A percentile compares a stretch with the other conserved stretches of the same genome.
These are phyloP conservation scores for Panulirus ornatus DNA, from an alignment of 1,140 invertebrate genomes.

Conservation along the genomic window DNA sequence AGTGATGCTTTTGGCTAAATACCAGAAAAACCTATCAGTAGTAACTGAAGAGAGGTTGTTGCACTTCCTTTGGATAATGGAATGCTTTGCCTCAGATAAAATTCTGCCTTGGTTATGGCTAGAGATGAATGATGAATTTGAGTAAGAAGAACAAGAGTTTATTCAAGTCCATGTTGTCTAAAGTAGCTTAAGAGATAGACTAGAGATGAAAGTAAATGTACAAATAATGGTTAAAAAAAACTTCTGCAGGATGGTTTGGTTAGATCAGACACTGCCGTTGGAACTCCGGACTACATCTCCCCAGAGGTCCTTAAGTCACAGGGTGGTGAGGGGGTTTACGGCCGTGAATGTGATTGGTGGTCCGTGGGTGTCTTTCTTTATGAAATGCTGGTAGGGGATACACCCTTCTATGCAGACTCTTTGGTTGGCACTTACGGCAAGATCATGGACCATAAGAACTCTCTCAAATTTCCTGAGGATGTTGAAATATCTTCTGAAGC, in stretches of 20 bases:
- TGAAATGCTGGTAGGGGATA: conserved; percentile 99
- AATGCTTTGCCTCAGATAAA: too few relatives aligned
- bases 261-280: conserved; percentile 97
- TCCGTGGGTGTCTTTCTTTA: conserved; percentile 99
- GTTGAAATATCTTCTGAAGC: conserved; percentile 94
- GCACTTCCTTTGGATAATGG: too few relatives aligned
- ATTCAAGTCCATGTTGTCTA: too few relatives aligned
- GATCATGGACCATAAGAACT: conserved; percentile 99
- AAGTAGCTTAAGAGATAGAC: too few relatives aligned
- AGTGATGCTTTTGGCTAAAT: too few relatives aligned
- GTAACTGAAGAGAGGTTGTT: too few relatives aligned
- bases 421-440: conserved; percentile 98
- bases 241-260: conserved; percentile 96
- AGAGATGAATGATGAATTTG: too few relatives aligned
- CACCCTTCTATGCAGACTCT: conserved; percentile 99
- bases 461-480: conserved; percentile 96
- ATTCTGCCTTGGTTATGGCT: too few relatives aligned
- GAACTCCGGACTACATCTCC: conserved; percentile 99
- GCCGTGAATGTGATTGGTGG: conserved; percentile 99
- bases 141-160: too few relatives aligned
- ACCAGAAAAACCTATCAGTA: too few relatives aligned
- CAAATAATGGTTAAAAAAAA: too few relatives aligned
- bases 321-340: conserved; percentile 96
- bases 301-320: conserved; percentile 99
- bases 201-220: too few relatives aligned